These are phyloP conservation scores for Magallana ariakensis DNA, from an alignment of 1,140 invertebrate species.

Conservation along the genomic window DNA sequence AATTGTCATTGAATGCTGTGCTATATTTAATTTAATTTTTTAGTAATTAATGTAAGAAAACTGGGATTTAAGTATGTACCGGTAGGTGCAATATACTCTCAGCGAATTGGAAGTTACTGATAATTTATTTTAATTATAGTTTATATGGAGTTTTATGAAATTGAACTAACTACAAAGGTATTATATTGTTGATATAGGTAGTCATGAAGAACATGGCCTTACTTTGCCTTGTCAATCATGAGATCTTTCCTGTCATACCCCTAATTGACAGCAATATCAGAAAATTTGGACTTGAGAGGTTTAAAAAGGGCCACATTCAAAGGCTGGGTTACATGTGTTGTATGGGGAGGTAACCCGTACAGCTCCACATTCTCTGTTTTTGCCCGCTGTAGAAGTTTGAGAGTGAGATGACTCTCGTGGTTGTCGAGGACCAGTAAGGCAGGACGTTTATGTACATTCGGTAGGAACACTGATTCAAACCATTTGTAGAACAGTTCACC, in stretches of 20 bases:
- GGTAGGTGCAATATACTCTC: not conserved
- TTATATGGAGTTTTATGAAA: not conserved
- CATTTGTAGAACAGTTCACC: slow-evolving; percentile 16
- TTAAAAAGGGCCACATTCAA: not conserved
- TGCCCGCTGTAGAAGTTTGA: not conserved
- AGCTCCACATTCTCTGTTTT: not conserved
- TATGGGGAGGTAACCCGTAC: slow-evolving; percentile 23
- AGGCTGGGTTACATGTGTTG: slow-evolving; percentile 30
- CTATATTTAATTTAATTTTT: too few relatives aligned
- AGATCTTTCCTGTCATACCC: not conserved
- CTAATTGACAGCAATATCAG: too few relatives aligned
- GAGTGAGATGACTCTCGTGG: slow-evolving; percentile 32
- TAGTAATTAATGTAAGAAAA: too few relatives aligned
- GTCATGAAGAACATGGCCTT: not conserved
- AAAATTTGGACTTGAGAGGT: too few relatives aligned
- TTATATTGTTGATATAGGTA: not conserved
- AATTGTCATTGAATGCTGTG: not conserved
- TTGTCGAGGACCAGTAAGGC: slow-evolving; percentile 24
- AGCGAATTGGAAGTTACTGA: not conserved
- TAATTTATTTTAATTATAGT: not conserved
- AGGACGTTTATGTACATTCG: not conserved
- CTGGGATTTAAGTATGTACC: too few relatives aligned
- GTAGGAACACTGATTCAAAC: not conserved
- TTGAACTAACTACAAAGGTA: not conserved
- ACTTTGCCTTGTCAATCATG: not conserved